Evolutionary conservation across 2,888 invertebrate genomes (phyloP).

Genomic region (Odontocolon sp.): DNA sequence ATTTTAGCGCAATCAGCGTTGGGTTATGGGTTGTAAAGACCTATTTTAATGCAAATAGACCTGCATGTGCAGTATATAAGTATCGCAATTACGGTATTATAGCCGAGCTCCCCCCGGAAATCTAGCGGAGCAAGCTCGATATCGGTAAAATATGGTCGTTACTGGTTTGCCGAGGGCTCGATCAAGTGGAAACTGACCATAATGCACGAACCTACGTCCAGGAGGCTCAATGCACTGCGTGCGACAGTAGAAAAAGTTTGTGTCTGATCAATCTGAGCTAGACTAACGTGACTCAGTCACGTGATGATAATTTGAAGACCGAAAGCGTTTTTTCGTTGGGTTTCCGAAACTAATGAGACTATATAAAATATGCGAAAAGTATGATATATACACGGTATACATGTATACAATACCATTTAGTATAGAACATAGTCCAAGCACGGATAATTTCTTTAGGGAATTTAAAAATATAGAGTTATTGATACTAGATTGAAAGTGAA

Average conservation of each 20-base stretch:
- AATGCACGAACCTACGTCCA: slow-evolving; percentile 10
- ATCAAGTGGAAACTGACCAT: slow-evolving; percentile 39
- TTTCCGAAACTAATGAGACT: slow-evolving; percentile 27
- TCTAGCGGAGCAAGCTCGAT: slow-evolving; percentile 19
- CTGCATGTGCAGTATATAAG: neutral
- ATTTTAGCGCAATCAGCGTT: slow-evolving; percentile 19
- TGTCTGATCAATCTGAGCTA: slow-evolving; percentile 17
- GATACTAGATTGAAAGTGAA: slow-evolving; percentile 61
- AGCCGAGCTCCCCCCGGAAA: slow-evolving; percentile 54
- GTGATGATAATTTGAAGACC: slow-evolving; percentile 6
- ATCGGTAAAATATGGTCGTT: slow-evolving; percentile 39
- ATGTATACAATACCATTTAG: neutral
- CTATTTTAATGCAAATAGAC: neutral
- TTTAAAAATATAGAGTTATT: slow-evolving; percentile 47
- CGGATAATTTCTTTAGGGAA: slow-evolving; percentile 35
- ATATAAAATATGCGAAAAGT: slow-evolving; percentile 4
- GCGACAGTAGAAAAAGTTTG: slow-evolving; percentile 37
- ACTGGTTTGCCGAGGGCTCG: slow-evolving; percentile 13
- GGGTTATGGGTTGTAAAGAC: too few species aligned
- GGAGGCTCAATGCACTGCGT: neutral
- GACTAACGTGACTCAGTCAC: neutral
- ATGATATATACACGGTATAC: neutral
- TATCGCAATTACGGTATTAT: slow-evolving; percentile 1
- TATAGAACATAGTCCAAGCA: neutral
- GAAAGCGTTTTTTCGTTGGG: neutral